phyloP scores from a whole-genome alignment of 53 echinoderm and acorn worm genomes.

The Zoroaster sp. region DNA sequence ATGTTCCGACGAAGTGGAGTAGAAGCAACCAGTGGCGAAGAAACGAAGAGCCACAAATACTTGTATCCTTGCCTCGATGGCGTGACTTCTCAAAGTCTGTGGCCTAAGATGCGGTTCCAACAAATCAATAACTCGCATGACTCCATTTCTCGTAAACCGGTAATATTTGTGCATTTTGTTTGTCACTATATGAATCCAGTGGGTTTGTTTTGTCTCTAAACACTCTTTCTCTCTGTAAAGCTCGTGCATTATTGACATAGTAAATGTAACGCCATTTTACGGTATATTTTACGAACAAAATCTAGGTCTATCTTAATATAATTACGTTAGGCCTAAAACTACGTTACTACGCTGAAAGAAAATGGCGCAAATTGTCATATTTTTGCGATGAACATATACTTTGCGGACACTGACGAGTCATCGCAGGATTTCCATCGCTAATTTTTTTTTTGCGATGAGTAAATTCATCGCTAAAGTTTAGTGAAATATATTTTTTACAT shows the following conservation, averaged over 20 bases:
- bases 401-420: background rate
- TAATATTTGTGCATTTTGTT: background rate
- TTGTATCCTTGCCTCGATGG: background rate
- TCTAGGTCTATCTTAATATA: too few relatives aligned
- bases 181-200: background rate
- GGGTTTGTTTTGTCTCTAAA: background rate
- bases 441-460: background rate
- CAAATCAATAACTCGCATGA: background rate
- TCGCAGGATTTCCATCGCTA: background rate
- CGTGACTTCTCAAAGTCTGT: background rate
- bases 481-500: background rate
- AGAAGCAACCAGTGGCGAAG: background rate
- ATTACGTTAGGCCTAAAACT: too few relatives aligned
- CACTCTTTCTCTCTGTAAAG: background rate
- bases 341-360: background rate
- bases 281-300: background rate
- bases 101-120: background rate
- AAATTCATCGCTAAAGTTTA: background rate
- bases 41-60: background rate
- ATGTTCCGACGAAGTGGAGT: background rate
- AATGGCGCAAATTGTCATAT: background rate
- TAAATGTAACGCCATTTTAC: background rate
- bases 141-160: background rate
- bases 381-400: background rate
- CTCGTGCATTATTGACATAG: background rate